Evolutionary conservation across 1,140 invertebrate species (phyloP).

Genomic region (Hypothenemus hampei): DNA sequence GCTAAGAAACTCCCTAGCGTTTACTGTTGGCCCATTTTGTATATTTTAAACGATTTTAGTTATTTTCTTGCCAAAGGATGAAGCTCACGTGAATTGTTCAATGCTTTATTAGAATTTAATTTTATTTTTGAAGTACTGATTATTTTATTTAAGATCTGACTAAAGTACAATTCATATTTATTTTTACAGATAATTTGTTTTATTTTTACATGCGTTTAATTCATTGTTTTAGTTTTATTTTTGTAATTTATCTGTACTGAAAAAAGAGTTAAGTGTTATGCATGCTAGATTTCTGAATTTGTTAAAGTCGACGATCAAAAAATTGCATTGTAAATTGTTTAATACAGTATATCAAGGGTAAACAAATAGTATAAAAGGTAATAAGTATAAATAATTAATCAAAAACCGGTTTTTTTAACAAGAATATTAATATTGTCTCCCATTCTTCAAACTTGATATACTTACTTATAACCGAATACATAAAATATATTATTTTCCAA

Average conservation of each 20-base stretch:
- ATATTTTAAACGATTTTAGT: no score
- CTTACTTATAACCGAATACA: not conserved
- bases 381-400: not conserved
- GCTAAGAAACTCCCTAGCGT: no score
- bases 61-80: no score
- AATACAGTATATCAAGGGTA: no score
- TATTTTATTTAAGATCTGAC: constrained; percentile 14
- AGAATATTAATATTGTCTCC: not conserved
- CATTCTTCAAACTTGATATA: not conserved
- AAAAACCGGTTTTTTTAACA: not conserved
- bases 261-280: not conserved
- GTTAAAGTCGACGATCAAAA: not conserved
- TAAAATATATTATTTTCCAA: not conserved
- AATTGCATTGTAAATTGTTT: not conserved
- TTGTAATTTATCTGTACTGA: not conserved
- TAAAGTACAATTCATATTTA: constrained; percentile 10
- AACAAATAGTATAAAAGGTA: no score
- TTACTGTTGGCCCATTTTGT: no score
- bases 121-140: no score
- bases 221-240: not conserved
- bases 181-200: not conserved
- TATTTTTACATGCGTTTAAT: not conserved
- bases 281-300: not conserved
- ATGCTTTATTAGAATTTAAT: no score
- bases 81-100: no score